Conservation (phyloP, 1,140 invertebrate genomes). For the Leptoteleia sp. region DNA sequence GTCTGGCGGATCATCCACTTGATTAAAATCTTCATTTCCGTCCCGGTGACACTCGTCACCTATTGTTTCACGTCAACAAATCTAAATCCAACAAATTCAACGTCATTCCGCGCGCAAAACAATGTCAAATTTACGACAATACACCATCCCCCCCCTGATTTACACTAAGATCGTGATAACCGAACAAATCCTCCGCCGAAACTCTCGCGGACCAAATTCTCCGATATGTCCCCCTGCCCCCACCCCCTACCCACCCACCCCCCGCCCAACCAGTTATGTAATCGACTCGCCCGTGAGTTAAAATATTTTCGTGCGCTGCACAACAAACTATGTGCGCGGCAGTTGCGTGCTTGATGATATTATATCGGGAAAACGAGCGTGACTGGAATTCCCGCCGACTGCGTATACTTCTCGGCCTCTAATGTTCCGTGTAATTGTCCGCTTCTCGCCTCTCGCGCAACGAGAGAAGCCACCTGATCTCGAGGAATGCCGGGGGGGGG, state of each 20-base stretch:
- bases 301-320: constrained; percentile 72
- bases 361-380: constrained; percentile 72
- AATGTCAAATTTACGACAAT: too few species aligned
- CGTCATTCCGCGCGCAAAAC: too few species aligned
- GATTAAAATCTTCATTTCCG: too few species aligned
- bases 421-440: constrained; percentile 70
- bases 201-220: background rate
- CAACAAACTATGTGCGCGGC: constrained; percentile 59
- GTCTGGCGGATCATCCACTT: too few species aligned
- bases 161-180: background rate
- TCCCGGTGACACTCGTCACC: too few species aligned
- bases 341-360: constrained; percentile 72
- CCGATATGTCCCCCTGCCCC: too few species aligned
- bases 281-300: constrained; percentile 51
- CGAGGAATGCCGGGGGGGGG: constrained; percentile 66
- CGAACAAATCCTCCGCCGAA: constrained; percentile 15
- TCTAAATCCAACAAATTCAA: too few species aligned
- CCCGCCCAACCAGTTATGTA: constrained; percentile 23
- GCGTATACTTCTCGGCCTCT: constrained; percentile 66
- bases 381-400: constrained; percentile 70
- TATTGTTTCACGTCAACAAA: too few species aligned
- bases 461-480: constrained; percentile 63
- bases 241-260: background rate
- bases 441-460: constrained; percentile 69
- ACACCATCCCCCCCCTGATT: background rate